These are phyloP conservation scores for Eristalinus sepulchralis DNA, from an alignment of 2,888 invertebrate species.

Conservation along the genomic window DNA sequence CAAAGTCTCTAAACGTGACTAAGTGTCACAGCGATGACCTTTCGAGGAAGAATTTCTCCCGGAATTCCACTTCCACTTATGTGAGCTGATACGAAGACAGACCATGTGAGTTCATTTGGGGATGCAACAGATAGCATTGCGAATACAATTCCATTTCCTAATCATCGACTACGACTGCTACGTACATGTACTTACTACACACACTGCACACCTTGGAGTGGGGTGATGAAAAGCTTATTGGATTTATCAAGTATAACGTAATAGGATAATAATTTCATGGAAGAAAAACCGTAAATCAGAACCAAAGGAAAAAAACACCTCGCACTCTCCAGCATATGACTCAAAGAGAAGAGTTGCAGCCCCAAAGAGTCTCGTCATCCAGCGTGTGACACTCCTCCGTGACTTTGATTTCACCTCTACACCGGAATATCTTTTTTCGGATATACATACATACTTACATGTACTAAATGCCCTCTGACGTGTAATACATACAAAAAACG, in stretches of 20 bases:
- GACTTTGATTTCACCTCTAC: constrained; percentile 71
- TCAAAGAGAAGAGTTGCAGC: background rate
- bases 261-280: background rate
- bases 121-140: background rate
- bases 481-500: background rate
- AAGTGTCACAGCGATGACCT: constrained; percentile 23
- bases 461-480: background rate
- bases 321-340: background rate
- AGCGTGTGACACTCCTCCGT: constrained; percentile 44
- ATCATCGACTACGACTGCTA: background rate
- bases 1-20: constrained; percentile 41
- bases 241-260: background rate
- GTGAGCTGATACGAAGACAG: background rate
- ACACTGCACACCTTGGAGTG: background rate
- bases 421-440: constrained; percentile 56
- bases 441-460: constrained; percentile 21
- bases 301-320: background rate
- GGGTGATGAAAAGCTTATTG: background rate
- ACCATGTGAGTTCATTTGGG: background rate
- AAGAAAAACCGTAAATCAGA: background rate
- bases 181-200: background rate
- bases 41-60: background rate
- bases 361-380: constrained; percentile 30
- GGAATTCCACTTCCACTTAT: constrained; percentile 22
- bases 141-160: background rate